phyloP scores from a whole-genome alignment of 2,113 vertebrate species.

The Noturus placidus region DNA sequence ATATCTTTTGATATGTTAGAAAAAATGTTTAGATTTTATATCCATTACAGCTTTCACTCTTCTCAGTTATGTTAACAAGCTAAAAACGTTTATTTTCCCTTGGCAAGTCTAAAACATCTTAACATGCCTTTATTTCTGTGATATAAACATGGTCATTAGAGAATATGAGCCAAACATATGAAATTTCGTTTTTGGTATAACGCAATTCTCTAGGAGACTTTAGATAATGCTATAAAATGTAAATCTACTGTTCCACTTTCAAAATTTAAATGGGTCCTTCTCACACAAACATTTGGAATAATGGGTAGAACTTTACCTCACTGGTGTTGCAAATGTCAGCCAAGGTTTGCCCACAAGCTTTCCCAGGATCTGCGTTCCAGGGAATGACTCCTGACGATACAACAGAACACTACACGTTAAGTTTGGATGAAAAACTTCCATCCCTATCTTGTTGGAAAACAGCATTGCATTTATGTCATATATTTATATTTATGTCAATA shows the following conservation, averaged over 20 bases:
- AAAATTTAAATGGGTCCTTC: background rate
- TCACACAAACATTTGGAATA: background rate
- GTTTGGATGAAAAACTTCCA: background rate
- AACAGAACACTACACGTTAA: background rate
- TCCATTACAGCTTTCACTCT: background rate
- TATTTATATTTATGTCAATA: no score
- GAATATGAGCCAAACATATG: background rate
- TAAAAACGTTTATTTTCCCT: background rate
- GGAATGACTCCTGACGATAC: slow-evolving; percentile 86
- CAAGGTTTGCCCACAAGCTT: slow-evolving; percentile 87
- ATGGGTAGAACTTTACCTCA: slow-evolving; percentile 76
- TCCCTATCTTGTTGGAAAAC: background rate
- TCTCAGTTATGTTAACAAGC: background rate
- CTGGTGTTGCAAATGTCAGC: slow-evolving; percentile 92
- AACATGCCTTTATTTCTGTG: background rate
- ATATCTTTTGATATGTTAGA: background rate
- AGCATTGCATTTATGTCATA: background rate
- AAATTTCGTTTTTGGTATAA: background rate
- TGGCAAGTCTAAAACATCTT: background rate
- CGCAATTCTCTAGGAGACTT: background rate
- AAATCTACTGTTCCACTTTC: background rate
- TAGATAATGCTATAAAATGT: background rate
- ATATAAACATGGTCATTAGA: background rate
- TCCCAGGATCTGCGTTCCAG: slow-evolving; percentile 90
- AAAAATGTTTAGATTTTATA: background rate